Evolutionary conservation across 1,140 invertebrate species (phyloP).

Genomic region (Dreissena polymorpha): DNA sequence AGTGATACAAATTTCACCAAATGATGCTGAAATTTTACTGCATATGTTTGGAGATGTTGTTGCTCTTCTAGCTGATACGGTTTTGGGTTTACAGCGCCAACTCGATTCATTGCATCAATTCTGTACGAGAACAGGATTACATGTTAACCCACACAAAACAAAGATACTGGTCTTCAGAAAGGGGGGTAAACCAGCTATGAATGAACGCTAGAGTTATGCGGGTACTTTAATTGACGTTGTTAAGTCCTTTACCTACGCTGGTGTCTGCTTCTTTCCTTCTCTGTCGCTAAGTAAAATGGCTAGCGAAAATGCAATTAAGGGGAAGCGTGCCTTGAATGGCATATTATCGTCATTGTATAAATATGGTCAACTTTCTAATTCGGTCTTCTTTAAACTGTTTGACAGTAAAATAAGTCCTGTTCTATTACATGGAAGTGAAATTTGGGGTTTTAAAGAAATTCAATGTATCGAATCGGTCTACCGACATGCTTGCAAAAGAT

Average conservation of each 20-base stretch:
- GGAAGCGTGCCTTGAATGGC: neutral
- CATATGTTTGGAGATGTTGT: conserved; percentile 52
- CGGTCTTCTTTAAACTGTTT: too few species aligned
- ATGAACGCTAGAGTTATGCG: too few species aligned
- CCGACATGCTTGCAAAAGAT: too few species aligned
- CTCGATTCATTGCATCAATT: neutral
- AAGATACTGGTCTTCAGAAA: neutral
- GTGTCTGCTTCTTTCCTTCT: neutral
- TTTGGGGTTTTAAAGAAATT: too few species aligned
- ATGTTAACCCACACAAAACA: neutral
- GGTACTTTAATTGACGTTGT: too few species aligned
- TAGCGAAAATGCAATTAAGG: neutral
- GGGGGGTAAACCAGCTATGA: too few species aligned
- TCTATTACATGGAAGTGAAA: too few species aligned
- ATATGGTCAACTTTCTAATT: too few species aligned
- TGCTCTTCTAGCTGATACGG: conserved; percentile 27
- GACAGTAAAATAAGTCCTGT: too few species aligned
- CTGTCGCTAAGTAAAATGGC: neutral
- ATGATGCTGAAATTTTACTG: neutral
- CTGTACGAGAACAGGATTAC: neutral
- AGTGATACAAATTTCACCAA: conserved; percentile 24
- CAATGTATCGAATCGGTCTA: too few species aligned
- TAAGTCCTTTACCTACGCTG: neutral
- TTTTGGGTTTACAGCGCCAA: conserved; percentile 3
- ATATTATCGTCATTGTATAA: neutral